Percentiles rank a stretch among this genome's conserved stretches.
Conservation (phyloP, 2,113 vertebrate species). For the Pipa parva region DNA sequence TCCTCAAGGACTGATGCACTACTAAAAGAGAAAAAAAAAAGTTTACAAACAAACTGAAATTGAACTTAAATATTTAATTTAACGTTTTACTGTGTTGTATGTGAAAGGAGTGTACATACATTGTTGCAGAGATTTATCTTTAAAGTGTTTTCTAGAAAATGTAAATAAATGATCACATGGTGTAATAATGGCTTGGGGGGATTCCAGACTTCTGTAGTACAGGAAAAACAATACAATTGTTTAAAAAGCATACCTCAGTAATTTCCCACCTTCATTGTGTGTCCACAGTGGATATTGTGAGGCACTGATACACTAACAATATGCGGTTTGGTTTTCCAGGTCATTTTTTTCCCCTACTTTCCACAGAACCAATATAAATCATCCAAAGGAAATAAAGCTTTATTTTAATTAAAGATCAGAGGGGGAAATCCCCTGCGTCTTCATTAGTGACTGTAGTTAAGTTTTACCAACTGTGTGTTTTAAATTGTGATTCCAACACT, state of each 20-base stretch:
- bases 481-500: slow-evolving; percentile 69
- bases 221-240: not conserved
- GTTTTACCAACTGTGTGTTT: slow-evolving; percentile 75
- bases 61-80: slow-evolving; percentile 67
- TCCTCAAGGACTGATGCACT: slow-evolving; percentile 65
- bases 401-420: slow-evolving; percentile 53
- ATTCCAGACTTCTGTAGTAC: slow-evolving; percentile 57
- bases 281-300: slow-evolving; percentile 56
- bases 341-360: not conserved
- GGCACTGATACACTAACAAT: too few species aligned
- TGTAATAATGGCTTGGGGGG: slow-evolving; percentile 58
- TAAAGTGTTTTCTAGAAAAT: slow-evolving; percentile 73
- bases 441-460: slow-evolving; percentile 61
- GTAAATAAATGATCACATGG: slow-evolving; percentile 58
- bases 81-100: slow-evolving; percentile 59
- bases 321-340: slow-evolving; percentile 27
- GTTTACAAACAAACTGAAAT: slow-evolving; percentile 66
- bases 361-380: slow-evolving; percentile 46
- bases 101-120: slow-evolving; percentile 72
- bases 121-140: slow-evolving; percentile 74
- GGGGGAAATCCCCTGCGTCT: slow-evolving; percentile 57
- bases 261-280: not conserved
- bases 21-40: slow-evolving; percentile 51
- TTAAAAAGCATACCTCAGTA: not conserved
- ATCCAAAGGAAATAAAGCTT: not conserved